These are phyloP conservation scores for Dryas iulia DNA, from an alignment of 1,140 invertebrate genomes.

Conservation along the genomic window DNA sequence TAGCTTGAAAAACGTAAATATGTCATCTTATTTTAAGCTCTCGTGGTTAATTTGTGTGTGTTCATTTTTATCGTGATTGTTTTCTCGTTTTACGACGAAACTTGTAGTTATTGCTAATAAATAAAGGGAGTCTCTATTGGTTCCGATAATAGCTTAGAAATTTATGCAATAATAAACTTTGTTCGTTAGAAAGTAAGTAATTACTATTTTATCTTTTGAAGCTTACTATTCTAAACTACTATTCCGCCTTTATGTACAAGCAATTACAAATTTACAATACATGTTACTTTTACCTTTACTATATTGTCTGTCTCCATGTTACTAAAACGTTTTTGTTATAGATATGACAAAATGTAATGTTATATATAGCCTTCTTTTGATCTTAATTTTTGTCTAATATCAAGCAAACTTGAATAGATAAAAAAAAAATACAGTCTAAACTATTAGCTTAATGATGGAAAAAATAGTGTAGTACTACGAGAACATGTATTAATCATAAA, in stretches of 20 bases:
- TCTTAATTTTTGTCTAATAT: no score
- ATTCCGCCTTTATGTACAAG: neutral
- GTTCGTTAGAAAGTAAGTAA: neutral
- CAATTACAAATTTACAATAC: neutral
- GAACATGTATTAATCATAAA: no score
- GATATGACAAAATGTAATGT: no score
- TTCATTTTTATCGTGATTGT: constrained; percentile 1
- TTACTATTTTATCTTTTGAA: neutral
- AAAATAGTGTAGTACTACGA: no score
- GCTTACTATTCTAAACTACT: no score
- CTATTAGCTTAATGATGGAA: no score
- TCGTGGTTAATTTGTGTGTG: neutral
- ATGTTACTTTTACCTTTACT: neutral
- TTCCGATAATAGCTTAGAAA: neutral
- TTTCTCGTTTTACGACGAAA: neutral
- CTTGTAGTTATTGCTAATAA: neutral
- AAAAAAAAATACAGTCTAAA: no score
- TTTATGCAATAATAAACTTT: neutral
- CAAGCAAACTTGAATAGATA: no score
- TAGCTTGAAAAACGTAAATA: neutral
- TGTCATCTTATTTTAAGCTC: neutral
- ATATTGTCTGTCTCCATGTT: neutral
- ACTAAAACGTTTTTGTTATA: no score
- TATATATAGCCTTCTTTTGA: no score
- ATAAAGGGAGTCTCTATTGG: neutral